Conservation (phyloP, 1,140 invertebrate genomes). For the Drosophila saltans region DNA sequence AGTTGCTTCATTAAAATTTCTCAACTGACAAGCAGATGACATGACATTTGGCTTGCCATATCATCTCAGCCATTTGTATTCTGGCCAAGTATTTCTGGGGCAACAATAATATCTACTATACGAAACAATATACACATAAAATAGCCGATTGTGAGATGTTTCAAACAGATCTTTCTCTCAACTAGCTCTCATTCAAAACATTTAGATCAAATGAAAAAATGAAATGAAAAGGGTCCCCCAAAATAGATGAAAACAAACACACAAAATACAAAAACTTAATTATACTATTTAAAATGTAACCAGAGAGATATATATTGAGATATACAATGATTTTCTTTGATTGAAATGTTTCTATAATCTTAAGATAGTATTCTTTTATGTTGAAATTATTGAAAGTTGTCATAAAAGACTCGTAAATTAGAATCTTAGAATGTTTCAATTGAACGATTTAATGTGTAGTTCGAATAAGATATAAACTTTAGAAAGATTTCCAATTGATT, state of each 20-base stretch:
- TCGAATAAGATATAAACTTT: no score
- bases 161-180: background rate
- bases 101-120: conserved; percentile 38
- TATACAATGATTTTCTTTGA: no score
- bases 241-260: background rate
- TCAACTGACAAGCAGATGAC: conserved; percentile 25
- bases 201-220: conserved; percentile 3
- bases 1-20: conserved; percentile 50
- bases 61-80: conserved; percentile 36
- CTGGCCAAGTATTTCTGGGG: conserved; percentile 56
- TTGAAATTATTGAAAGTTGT: no score
- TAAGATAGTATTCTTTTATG: no score
- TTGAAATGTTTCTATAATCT: no score
- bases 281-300: background rate
- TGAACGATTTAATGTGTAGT: no score
- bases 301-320: background rate
- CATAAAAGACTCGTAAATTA: no score
- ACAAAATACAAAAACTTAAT: background rate
- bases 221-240: background rate
- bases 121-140: background rate
- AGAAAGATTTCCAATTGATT: no score
- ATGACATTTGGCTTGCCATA: conserved; percentile 39
- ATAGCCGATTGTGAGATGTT: background rate
- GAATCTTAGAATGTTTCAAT: no score
- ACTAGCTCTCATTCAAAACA: background rate